Base-by-base conservation (phyloP, 2,797 vertebrate genomes). In the Crenuchus spilurus region DNA sequence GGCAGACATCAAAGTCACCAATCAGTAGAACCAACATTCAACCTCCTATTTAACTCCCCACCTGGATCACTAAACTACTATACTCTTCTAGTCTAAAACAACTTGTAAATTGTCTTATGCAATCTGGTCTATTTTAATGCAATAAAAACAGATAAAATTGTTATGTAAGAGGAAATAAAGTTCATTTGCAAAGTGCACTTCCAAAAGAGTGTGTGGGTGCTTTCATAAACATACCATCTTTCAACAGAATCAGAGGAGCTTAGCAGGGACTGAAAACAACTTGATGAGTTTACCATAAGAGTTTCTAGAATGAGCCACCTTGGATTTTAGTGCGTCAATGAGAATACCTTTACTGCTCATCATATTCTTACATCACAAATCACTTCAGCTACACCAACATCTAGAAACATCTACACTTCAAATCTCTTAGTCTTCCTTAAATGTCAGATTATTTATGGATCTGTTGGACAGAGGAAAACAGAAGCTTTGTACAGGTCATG, bases 1-100 rank as follows among this genome's bases (percentile, higher is more conserved):
- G 60, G 65, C 63, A 78, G 70, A 72, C 74, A 66, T 22, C 30
- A 49, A 62, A 44, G 42, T 61, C 46, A 30, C 20, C 8, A 58
- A 22, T 48, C 54, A 52, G 48, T 72, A 52, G 16, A 63, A 61
- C 35, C 57, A 54, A 22, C 30, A 60, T 70, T 68, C 22, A 57
- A 61, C 30, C 39, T 42, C 35, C 51, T 26, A 44, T 72, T 72
- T 52, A 74, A 67, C 35, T 60, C 20, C 35, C 54, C 55, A 67
- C 61, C 66, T 70, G 73, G 74, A 54, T 65, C 72, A 49, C 22
- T 11, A 22, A 41, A 57, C 54, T 37, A 31, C 52, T 48, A 67
- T 61, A 35, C 18, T 20, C 35, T 48, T 3, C 1, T 22, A 13
- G 18, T n/a, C n/a, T 51, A 30, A 75, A 70, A 46, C 2, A 33